Evolutionary conservation across 2,797 vertebrate genomes (phyloP).

Genomic region (Coregonus suidteri): DNA sequence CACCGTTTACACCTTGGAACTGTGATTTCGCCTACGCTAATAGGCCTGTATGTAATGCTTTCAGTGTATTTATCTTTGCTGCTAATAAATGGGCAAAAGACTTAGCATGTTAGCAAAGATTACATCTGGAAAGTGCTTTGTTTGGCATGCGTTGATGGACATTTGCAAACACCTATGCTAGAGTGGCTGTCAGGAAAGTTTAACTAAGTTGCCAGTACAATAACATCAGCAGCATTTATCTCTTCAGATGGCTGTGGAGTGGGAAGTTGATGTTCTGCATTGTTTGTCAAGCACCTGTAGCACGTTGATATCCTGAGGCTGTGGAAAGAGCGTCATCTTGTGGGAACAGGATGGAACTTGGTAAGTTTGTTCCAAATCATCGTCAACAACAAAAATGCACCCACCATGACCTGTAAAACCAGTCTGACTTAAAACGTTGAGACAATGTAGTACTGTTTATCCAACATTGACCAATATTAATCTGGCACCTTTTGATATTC

Average conservation of each 20-base stretch:
- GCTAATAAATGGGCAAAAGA: background rate
- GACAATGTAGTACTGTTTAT: background rate
- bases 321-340: constrained; percentile 46
- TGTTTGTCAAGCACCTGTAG: background rate
- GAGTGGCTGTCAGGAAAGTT: background rate
- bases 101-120: background rate
- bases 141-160: background rate
- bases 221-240: background rate
- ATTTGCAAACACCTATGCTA: background rate
- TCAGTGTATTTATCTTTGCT: background rate
- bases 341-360: background rate
- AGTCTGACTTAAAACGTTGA: background rate
- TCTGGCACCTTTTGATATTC: background rate
- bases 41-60: background rate
- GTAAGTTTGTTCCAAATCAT: background rate
- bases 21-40: background rate
- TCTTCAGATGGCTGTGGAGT: background rate
- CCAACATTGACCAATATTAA: background rate
- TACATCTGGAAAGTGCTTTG: background rate
- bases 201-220: background rate
- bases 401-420: background rate
- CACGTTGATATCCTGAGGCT: constrained; percentile 5
- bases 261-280: background rate
- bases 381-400: background rate
- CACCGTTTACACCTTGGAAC: background rate